phyloP scores from a whole-genome alignment of 92 coral and sea anemone genomes.

The Porites rus region DNA sequence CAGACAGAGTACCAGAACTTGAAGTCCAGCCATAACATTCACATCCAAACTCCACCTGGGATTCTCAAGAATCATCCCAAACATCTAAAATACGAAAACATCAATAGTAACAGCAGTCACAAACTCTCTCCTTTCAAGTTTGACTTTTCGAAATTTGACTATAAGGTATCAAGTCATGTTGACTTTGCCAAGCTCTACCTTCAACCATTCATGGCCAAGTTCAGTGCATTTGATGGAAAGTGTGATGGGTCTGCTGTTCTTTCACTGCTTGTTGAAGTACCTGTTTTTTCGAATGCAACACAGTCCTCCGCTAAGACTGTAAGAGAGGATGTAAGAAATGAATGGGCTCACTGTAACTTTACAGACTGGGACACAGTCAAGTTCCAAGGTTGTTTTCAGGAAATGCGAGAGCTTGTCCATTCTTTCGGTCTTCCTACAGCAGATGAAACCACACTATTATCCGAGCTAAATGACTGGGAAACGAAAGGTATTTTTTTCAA shows the following conservation, averaged over 20 bases:
- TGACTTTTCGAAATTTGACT: conserved; percentile 17
- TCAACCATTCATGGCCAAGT: conserved; percentile 69
- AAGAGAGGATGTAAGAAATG: conserved; percentile 53
- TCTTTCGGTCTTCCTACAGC: conserved; percentile 15
- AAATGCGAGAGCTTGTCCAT: conserved; percentile 36
- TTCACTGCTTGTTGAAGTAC: conserved; percentile 43
- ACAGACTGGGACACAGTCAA: conserved; percentile 50
- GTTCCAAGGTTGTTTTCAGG: conserved; percentile 37
- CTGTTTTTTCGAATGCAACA: conserved; percentile 18
- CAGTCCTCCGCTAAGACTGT: conserved; percentile 37
- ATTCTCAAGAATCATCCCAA: conserved; percentile 15
- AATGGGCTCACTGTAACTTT: conserved; percentile 73
- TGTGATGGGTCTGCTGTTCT: conserved; percentile 59
- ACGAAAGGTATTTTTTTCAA: conserved; percentile 11
- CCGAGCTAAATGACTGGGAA: conserved; percentile 38
- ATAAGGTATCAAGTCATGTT: conserved; percentile 36
- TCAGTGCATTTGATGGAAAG: conserved; percentile 60
- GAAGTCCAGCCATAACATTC: conserved; percentile 16
- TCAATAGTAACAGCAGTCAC: conserved; percentile 33
- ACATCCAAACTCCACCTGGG: conserved; percentile 21
- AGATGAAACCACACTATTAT: neutral
- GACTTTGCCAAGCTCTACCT: conserved; percentile 60
- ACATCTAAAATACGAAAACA: conserved; percentile 26
- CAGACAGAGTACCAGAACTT: conserved; percentile 24
- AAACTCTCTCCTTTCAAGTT: conserved; percentile 7